Evolutionary conservation across 2,113 vertebrate species (phyloP).

Genomic region (Callipepla squamata): DNA sequence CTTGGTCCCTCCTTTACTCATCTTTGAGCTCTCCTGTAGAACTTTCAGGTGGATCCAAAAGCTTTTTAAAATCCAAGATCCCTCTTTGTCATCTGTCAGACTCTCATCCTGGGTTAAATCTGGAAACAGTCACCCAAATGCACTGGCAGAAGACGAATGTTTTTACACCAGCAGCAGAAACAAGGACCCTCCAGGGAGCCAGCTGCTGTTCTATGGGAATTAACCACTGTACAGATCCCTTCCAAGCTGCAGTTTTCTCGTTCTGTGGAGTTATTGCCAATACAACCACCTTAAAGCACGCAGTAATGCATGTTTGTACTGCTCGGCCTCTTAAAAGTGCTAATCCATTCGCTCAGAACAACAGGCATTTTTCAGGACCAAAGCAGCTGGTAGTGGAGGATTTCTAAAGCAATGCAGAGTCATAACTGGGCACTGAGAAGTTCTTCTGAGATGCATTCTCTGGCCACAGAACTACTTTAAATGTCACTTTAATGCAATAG

Average conservation of each 20-base stretch:
- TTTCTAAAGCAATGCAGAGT: background rate
- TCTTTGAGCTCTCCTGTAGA: background rate
- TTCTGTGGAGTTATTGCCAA: background rate
- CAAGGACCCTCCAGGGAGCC: background rate
- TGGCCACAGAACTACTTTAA: background rate
- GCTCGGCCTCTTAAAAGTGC: background rate
- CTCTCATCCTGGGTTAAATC: background rate
- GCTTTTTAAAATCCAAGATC: background rate
- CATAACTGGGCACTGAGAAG: background rate
- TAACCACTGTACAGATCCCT: background rate
- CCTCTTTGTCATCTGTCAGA: rapidly evolving
- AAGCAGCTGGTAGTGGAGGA: background rate
- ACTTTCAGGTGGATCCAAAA: background rate
- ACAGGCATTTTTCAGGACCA: background rate
- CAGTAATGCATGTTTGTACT: background rate
- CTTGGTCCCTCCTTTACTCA: background rate
- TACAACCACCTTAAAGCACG: background rate
- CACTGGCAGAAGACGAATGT: background rate
- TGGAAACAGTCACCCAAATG: background rate
- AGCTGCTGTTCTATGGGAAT: background rate
- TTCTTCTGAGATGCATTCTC: background rate
- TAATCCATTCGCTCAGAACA: background rate
- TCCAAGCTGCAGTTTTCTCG: background rate
- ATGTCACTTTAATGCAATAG: background rate
- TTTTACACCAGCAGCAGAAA: background rate